These are phyloP conservation scores for Brachystomella parvula DNA, from an alignment of 1,140 invertebrate genomes.

Conservation along the genomic window DNA sequence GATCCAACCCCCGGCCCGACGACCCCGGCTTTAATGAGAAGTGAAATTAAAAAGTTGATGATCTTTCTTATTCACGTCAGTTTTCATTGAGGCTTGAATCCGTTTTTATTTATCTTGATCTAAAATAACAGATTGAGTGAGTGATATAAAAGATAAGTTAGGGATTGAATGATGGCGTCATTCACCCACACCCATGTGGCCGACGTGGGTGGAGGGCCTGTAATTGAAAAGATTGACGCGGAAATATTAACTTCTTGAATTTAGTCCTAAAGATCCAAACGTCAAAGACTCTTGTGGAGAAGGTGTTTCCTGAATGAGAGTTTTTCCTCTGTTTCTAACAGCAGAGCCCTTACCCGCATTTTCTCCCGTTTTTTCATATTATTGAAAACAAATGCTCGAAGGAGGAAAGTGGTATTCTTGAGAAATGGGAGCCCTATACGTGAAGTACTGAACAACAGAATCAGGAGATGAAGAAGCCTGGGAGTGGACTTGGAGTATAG, in stretches of 20 bases:
- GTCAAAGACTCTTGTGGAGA: neutral
- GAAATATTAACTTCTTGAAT: neutral
- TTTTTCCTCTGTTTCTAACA: neutral
- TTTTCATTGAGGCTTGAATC: neutral
- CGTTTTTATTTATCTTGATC: neutral
- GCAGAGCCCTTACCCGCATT: neutral
- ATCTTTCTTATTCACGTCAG: neutral
- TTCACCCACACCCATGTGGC: neutral
- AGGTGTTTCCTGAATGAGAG: neutral
- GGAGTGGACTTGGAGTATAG: neutral
- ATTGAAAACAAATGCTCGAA: neutral
- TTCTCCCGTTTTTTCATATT: neutral
- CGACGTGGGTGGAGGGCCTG: neutral
- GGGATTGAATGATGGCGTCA: neutral
- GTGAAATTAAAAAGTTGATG: neutral
- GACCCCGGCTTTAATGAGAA: neutral
- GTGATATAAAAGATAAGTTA: neutral
- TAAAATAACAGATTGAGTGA: neutral
- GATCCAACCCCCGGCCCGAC: neutral
- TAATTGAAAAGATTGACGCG: neutral
- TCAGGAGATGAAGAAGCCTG: neutral
- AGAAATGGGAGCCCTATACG: neutral
- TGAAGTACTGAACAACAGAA: neutral
- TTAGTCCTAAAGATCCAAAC: neutral
- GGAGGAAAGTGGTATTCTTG: too few species aligned